Evolutionary conservation across 2,888 invertebrate species (phyloP), one percentile per base, ranked within the genome.

Genomic region (Idaea biselata): DNA sequence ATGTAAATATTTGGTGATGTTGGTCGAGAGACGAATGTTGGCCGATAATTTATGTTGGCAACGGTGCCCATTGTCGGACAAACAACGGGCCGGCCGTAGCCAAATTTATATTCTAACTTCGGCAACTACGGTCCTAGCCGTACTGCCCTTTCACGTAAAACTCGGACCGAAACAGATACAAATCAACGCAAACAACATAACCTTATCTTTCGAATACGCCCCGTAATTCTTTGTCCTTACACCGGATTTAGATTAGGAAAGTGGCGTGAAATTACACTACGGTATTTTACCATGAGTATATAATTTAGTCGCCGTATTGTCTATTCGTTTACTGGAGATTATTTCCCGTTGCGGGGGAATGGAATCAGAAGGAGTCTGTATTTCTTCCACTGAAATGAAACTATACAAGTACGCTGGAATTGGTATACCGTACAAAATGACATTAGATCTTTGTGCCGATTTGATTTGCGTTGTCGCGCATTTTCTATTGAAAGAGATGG

Each of bases 41-140:
- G 76, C 77, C 80, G 76, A 84, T 88, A 88, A 89, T 87, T 88
- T 88, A 88, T 85, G 84, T 88, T 82, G 81, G 81, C 82, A 80
- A 77, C 77, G 78, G 74, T 69, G 82, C 80, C 85, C 83, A 84
- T 87, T 88, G 84, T 84, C 76, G 79, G 81, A 82, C 87, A 86
- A 86, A 88, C 86, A 87, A 82, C 80, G 73, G 58, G 66, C 72
- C 77, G 75, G 79, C 75, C 75, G 76, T 71, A 76, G 78, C 79
- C 79, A 82, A 88, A 89, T 88, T 88, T 89, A 87, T 88, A 86
- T 84, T 80, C 84, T 74, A 88, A 88, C 84, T 89, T 81, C 71
- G 77, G 72, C 68, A 79, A 77, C 79, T 76, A 74, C 76, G 78
- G 72, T 74, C 72, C 73, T 81, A 79, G 70, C 82, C 80, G 79